phyloP scores from a whole-genome alignment of 2,113 vertebrate species.

The Callopanchax toddi region DNA sequence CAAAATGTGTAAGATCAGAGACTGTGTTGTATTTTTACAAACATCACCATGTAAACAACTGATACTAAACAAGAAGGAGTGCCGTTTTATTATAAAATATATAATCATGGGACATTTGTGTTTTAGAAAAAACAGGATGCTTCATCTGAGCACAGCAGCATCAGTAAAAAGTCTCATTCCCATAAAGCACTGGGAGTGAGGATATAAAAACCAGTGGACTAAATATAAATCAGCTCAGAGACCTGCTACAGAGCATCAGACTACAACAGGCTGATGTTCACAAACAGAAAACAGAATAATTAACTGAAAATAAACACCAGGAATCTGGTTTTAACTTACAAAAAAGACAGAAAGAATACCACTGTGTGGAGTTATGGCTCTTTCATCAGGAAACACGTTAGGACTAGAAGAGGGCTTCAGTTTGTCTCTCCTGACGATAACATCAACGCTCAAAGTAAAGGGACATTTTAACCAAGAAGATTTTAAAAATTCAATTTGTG shows the following conservation, averaged over 20 bases:
- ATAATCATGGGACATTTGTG: too few species aligned
- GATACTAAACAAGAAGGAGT: neutral
- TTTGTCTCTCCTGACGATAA: constrained; percentile 19
- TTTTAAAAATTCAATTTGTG: constrained; percentile 49
- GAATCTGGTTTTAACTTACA: constrained; percentile 35
- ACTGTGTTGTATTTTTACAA: too few species aligned
- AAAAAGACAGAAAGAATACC: constrained; percentile 18
- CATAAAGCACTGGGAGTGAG: neutral
- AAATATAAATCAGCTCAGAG: constrained; percentile 2
- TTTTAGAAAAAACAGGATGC: too few species aligned
- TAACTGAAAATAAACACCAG: constrained; percentile 33
- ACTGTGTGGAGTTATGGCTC: constrained; percentile 34
- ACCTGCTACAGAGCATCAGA: constrained; percentile 11
- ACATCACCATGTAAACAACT: too few species aligned
- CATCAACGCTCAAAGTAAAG: constrained; percentile 35
- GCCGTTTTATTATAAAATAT: too few species aligned
- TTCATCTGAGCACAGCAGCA: neutral
- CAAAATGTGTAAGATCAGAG: too few species aligned
- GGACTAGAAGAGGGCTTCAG: constrained; percentile 41
- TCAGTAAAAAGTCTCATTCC: neutral
- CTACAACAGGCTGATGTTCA: neutral
- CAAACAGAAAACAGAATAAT: constrained; percentile 25
- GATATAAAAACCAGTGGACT: neutral
- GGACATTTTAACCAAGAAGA: constrained; percentile 21
- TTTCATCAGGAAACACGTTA: constrained; percentile 40